Evolutionary conservation across 2,113 vertebrate species (phyloP), one percentile per base, ranked within the genome.

Genomic region (Equus quagga): DNA sequence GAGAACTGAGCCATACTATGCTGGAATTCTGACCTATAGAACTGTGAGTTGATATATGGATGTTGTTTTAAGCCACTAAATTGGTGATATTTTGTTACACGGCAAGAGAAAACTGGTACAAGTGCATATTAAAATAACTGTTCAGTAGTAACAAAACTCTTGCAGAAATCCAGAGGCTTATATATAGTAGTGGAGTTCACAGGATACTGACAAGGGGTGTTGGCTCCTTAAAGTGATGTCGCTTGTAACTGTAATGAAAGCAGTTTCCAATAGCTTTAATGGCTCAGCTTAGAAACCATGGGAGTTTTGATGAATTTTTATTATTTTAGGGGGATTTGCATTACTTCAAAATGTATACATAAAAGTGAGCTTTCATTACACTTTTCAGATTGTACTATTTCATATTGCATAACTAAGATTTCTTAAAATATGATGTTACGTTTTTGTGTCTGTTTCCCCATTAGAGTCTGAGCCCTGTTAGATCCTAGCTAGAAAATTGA

Each of bases 61-160:
- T 76, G 21, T 54, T 26, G 13, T 94, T 96, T 94, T 87, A 93
- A 96, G 54, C 28, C 33, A 88, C 41, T 62, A 64, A 75, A 67
- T 93, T 67, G 24, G 19, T 75, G 44, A 24, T 65, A n/a, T 82
- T 97, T 91, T 93, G 78, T 97, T 82, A 90, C 36, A 84, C 8
- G 56, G 18, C 41, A 58, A 18, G 87, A 82, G 76, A 76, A 94
- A 95, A 91, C 49, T 49, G 75, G 67, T 79, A 72, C 15, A 91
- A 60, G 11, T 54, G 65, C 56, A 24, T 69, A 49, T 79, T 75
- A 94, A 92, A 70, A 81, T 81, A 89, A 84, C 21, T 84, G 28
- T 76, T 92, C 56, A 69, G 56, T 81, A 73, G 33, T 73, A 54
- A 26, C 69, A 96, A 41, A 94, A 33, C 18, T 69, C n/a, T 85